Evolutionary conservation across 2,888 invertebrate genomes (phyloP).

Genomic region (Tetrapedia diversipes): DNA sequence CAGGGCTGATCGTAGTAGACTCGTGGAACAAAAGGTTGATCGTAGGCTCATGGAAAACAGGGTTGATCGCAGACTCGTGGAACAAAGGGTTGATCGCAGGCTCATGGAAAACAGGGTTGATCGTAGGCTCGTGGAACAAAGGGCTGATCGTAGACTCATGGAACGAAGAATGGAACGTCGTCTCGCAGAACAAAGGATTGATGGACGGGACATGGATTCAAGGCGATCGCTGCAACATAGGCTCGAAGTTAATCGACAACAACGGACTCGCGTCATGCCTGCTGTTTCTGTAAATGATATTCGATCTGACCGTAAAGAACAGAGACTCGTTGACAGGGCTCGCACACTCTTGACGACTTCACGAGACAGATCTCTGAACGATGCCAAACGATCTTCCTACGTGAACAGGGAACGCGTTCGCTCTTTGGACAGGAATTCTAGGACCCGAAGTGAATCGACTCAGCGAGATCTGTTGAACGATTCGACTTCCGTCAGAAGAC

Average conservation of each 20-base stretch:
- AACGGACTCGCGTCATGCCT: background rate
- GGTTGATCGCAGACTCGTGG: background rate
- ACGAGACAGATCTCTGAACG: constrained; percentile 5
- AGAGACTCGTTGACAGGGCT: constrained; percentile 9
- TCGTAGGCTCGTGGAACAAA: background rate
- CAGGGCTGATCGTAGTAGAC: background rate
- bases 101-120: background rate
- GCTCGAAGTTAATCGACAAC: background rate
- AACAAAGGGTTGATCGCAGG: background rate
- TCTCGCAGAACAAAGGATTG: background rate
- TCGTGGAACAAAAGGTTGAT: background rate
- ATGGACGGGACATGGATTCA: constrained; percentile 15
- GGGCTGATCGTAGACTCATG: background rate
- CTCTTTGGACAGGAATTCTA: constrained; percentile 1
- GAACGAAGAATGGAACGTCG: background rate
- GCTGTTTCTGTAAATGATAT: background rate
- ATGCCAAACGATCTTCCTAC: constrained; percentile 24
- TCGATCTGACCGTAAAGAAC: constrained; percentile 19
- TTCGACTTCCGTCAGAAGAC: background rate
- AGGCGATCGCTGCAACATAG: constrained; percentile 6
- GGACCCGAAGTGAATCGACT: background rate
- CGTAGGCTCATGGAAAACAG: background rate
- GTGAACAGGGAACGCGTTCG: constrained; percentile 10
- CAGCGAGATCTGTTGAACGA: constrained; percentile 7
- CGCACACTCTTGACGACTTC: background rate